Percentiles rank a stretch among this genome's conserved stretches.
phyloP scores from a whole-genome alignment of 2,113 vertebrate species.

The Struthidea cinerea region DNA sequence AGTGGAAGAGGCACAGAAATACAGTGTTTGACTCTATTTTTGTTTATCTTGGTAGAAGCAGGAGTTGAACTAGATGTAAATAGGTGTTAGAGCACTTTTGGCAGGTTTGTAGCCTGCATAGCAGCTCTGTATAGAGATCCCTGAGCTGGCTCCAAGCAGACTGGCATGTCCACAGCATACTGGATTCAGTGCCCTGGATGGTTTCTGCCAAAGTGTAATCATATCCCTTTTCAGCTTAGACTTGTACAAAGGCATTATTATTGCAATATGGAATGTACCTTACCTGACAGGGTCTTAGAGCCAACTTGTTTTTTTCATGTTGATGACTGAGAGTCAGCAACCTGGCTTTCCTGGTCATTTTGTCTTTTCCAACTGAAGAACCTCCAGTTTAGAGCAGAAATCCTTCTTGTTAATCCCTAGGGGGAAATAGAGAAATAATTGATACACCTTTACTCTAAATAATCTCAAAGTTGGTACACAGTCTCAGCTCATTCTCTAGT shows the following conservation, averaged over 20 bases:
- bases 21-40: background rate
- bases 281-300: background rate
- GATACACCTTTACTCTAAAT: background rate
- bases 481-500: background rate
- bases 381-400: background rate
- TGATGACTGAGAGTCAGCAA: background rate
- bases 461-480: background rate
- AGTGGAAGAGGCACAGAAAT: background rate
- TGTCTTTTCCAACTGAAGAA: background rate
- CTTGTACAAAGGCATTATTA: constrained; percentile 56
- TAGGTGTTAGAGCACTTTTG: background rate
- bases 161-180: background rate
- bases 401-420: background rate
- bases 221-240: background rate
- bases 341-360: background rate
- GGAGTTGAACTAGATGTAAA: background rate
- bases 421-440: background rate
- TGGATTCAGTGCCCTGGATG: background rate
- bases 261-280: constrained; percentile 16
- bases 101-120: background rate
- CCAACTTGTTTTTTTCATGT: background rate
- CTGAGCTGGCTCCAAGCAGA: constrained; percentile 43
- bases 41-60: background rate
- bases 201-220: constrained; percentile 41
- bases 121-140: background rate